These are phyloP conservation scores for Drosophila subquinaria DNA, from an alignment of 2,888 invertebrate species.

Conservation along the genomic window DNA sequence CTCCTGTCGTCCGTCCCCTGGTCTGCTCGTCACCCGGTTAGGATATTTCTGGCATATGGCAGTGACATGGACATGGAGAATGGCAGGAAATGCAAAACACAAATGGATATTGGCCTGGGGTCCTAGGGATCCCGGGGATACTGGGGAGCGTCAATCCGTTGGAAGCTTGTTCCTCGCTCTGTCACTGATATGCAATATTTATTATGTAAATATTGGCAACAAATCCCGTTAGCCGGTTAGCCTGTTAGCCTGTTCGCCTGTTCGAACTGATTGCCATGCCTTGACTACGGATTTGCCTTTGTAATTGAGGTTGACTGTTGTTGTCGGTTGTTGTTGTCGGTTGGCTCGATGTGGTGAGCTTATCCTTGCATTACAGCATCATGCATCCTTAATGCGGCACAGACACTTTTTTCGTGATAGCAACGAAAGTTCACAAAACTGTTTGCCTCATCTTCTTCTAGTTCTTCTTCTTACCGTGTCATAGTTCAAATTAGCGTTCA, in stretches of 20 bases:
- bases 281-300: slow-evolving; percentile 37
- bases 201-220: slow-evolving; percentile 77
- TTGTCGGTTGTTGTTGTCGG: too few relatives aligned
- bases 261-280: slow-evolving; percentile 52
- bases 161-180: slow-evolving; percentile 27
- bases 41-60: slow-evolving; percentile 60
- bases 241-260: slow-evolving; percentile 13
- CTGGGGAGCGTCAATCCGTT: slow-evolving; percentile 7
- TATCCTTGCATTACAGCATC: slow-evolving; percentile 54
- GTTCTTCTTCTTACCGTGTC: slow-evolving; percentile 22
- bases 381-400: slow-evolving; percentile 58
- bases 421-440: slow-evolving; percentile 16
- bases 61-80: slow-evolving; percentile 47
- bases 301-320: slow-evolving; percentile 47
- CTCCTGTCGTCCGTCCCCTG: not conserved
- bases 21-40: slow-evolving; percentile 27
- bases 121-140: not conserved
- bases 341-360: slow-evolving; percentile 22
- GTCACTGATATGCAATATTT: slow-evolving; percentile 70
- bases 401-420: slow-evolving; percentile 60
- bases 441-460: slow-evolving; percentile 8
- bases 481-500: slow-evolving; percentile 70
- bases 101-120: slow-evolving; percentile 46
- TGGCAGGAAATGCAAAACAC: slow-evolving; percentile 55
- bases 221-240: slow-evolving; percentile 61